Evolutionary conservation across 2,797 vertebrate species (phyloP).

Genomic region (Falco novaeseelandiae): DNA sequence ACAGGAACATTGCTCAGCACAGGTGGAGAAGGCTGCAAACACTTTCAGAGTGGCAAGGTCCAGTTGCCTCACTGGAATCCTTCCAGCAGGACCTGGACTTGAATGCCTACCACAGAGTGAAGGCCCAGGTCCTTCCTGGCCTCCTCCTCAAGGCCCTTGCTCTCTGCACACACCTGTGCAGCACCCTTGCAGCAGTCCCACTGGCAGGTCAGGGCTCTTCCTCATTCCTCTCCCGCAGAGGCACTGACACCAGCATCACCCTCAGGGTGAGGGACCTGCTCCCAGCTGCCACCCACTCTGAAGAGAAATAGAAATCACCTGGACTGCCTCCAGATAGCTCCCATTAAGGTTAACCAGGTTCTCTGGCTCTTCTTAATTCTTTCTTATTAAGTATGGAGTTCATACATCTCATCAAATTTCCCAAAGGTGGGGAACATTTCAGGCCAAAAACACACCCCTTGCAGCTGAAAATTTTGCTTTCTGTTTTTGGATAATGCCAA

Average conservation of each 20-base stretch:
- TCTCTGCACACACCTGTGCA: background rate
- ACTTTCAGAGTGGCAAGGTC: background rate
- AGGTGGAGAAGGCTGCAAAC: background rate
- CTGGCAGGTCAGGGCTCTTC: rapidly evolving
- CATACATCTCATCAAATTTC: background rate
- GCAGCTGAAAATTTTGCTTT: background rate
- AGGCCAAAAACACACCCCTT: background rate
- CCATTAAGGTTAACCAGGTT: background rate
- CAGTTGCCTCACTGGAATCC: background rate
- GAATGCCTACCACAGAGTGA: background rate
- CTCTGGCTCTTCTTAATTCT: background rate
- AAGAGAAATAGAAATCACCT: background rate
- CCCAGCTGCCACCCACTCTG: background rate
- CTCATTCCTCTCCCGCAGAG: rapidly evolving
- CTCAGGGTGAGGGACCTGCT: background rate
- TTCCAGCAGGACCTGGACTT: background rate
- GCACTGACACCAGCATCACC: rapidly evolving
- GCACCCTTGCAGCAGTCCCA: background rate
- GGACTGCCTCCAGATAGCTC: background rate
- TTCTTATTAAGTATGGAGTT: background rate
- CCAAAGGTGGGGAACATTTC: background rate
- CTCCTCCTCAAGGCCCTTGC: background rate
- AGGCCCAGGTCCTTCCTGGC: background rate
- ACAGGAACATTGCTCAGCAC: background rate
- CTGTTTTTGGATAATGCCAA: background rate